These are phyloP conservation scores for Pteria penguin DNA, from an alignment of 2,888 invertebrate genomes.

Conservation along the genomic window DNA sequence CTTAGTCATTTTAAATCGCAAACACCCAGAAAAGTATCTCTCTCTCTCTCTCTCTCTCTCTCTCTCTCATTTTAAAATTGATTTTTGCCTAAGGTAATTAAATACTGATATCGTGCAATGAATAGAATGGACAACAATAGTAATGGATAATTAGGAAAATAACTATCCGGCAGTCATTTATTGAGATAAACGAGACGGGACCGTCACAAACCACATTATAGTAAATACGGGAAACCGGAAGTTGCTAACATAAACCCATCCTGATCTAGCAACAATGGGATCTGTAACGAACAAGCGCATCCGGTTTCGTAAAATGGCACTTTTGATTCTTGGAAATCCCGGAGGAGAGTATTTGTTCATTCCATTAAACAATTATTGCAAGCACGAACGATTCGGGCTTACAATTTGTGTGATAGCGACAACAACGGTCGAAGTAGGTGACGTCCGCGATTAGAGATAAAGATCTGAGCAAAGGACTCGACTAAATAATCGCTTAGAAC, in stretches of 20 bases:
- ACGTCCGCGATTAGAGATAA: no score
- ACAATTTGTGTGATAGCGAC: no score
- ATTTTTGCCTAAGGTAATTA: no score
- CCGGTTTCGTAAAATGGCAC: not conserved
- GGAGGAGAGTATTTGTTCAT: not conserved
- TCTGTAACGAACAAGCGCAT: not conserved
- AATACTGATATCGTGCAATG: not conserved
- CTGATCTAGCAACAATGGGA: not conserved
- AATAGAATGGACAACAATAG: not conserved
- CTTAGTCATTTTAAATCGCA: no score
- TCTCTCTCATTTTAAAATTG: no score
- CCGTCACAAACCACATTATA: not conserved
- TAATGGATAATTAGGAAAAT: not conserved
- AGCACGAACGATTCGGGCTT: not conserved
- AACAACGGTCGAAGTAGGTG: no score
- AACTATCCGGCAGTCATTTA: not conserved
- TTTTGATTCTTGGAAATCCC: not conserved
- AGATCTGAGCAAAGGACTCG: no score
- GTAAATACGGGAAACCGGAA: not conserved
- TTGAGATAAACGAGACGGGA: not conserved
- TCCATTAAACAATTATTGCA: not conserved
- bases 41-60: no score
- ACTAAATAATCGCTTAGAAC: no score
- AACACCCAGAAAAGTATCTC: no score
- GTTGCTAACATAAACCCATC: not conserved